Base-by-base conservation (phyloP, 2,113 vertebrate species). In the Grantiella picta region DNA sequence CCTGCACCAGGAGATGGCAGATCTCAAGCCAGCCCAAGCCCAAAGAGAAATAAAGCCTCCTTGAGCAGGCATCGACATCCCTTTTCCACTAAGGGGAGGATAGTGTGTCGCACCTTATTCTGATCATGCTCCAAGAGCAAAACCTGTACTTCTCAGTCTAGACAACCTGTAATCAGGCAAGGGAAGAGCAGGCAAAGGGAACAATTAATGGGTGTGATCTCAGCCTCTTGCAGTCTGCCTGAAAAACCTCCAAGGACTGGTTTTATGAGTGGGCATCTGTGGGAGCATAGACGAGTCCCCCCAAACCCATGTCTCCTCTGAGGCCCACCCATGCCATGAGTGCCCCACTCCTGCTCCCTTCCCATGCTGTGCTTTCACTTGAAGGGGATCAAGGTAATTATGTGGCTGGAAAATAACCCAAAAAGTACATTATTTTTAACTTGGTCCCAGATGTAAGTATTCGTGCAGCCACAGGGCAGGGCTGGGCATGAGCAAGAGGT, bases 131-230 rank as follows among this genome's bases (percentile, higher is more conserved):
- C 82, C 77, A 82, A 61, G 83, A 92, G 57, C 63, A 97, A 94
- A 94, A 89, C 80, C 85, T 88, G 44, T 36, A 77, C 76, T 96
- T 89, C 80, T 80, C 86, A 63, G 92, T 92, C 95, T 91, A 94
- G 94, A 92, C 94, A 88, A 95, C 90, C 86, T 96, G 72, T 89
- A 94, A 91, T 95, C 72, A 75, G 69, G 65, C 7, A 6, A 83
- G 72, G n/a, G 44, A 92, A 93, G 60, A 88, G 52, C 45, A 45
- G 80, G 76, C 33, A 1, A 91, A 90, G 79, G 56, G 71, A 90
- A 66, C 92, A 82, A 86, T 92, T 79, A 94, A 52, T 83, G 76
- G 76, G 52, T 77, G 85, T 93, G 92, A 93, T 80, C 86, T 90
- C 93, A 89, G 54, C 31, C 53, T 90, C 66, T 84, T 6, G 9